Evolutionary conservation across 2,888 invertebrate species (phyloP), one percentile per base, ranked within the genome.

Genomic region (Idaea biselata): DNA sequence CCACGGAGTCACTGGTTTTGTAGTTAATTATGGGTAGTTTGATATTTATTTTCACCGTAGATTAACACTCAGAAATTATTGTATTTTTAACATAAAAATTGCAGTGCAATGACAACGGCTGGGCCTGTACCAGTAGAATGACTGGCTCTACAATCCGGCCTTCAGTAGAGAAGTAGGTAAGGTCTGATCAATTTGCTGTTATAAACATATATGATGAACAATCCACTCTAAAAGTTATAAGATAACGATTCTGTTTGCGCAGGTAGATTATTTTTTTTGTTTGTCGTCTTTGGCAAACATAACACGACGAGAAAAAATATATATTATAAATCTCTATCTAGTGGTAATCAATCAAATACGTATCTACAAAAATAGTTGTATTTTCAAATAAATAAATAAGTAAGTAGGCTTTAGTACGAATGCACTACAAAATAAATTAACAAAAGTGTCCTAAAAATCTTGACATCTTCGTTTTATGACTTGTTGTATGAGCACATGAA

Each of bases 361-460:
- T 84, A 85, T 88, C 91, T 92, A 92, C 91, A 92, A 92, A 92
- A 92, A 92, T 92, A 92, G 91, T 91, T 88, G 84, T 84, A 87
- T 90, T 90, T 84, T 82, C 73, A 87, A 89, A 88, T 75, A 74
- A 87, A 44, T 44, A 44, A 44, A 44, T 44, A 44, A 44, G 44
- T 44, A 44, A 44, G 14, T 8, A 14, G 14, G 14, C 44, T 44
- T 8, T 79, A 82, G 33, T 75, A 77, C 81, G 80, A 78, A 83
- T 84, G 84, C 72, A 80, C 75, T 76, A 81, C 78, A 77, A 81
- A 78, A 71, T 70, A 80, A 84, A 76, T 78, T 75, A 75, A 64
- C 17, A 58, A 61, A 60, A 60, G 57, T 55, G 57, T 60, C 58
- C 60, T 62, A 61, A 66, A 63, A 67, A 66, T 65, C 70, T 65